phyloP scores from a whole-genome alignment of 2,888 invertebrate genomes.

The Eupsilia transversa region DNA sequence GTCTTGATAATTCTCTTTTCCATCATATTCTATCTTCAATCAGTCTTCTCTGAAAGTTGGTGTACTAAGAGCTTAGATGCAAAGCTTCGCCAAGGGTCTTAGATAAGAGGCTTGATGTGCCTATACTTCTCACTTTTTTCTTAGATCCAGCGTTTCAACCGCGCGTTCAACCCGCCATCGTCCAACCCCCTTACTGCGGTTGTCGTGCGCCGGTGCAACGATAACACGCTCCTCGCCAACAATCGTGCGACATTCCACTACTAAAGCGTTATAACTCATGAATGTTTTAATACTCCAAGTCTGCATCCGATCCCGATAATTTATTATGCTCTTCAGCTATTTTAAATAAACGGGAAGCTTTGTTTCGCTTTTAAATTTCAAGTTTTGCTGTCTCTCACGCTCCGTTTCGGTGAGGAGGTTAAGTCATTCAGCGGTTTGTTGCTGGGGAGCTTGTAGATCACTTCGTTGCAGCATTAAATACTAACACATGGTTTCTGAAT shows the following conservation, averaged over 20 bases:
- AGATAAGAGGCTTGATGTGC: not conserved
- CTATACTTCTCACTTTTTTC: not conserved
- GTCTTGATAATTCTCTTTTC: too few species aligned
- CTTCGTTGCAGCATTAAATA: not conserved
- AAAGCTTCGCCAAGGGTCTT: not conserved
- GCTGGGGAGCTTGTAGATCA: not conserved
- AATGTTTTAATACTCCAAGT: conserved; percentile 74
- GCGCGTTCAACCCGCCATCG: conserved; percentile 38
- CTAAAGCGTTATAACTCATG: conserved; percentile 76
- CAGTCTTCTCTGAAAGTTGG: not conserved
- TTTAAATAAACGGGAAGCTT: conserved; percentile 69
- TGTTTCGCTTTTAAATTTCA: conserved; percentile 62
- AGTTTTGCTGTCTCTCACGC: conserved; percentile 45
- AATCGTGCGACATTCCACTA: conserved; percentile 72
- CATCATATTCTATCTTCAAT: not conserved
- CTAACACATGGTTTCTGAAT: not conserved
- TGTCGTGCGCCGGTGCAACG: conserved; percentile 71
- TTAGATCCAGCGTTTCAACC: conserved; percentile 25
- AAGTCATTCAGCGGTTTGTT: conserved; percentile 16
- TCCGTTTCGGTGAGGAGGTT: conserved; percentile 20
- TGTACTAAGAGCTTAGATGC: not conserved
- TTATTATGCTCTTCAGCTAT: conserved; percentile 66
- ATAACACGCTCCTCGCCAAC: conserved; percentile 69
- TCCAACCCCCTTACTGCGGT: conserved; percentile 41
- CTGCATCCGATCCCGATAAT: conserved; percentile 68